Evolutionary conservation across 2,797 vertebrate species (phyloP).

Genomic region (Chaetophractus vellerosus): DNA sequence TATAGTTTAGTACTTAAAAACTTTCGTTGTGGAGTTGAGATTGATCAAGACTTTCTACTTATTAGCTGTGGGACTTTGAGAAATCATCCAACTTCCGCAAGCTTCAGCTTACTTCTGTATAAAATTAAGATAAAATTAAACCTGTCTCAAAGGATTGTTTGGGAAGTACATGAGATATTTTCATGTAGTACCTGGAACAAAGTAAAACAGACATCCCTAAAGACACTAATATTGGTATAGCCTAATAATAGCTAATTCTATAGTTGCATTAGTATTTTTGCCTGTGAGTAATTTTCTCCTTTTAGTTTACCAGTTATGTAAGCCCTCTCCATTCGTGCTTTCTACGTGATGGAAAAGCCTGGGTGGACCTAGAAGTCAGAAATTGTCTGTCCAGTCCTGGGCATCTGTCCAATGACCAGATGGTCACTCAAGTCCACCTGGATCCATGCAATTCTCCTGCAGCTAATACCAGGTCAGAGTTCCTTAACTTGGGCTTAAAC

Average conservation of each 20-base stretch:
- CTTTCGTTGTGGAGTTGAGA: not conserved
- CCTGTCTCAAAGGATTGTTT: not conserved
- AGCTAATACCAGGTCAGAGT: not conserved
- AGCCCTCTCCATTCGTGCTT: not conserved
- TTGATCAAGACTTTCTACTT: not conserved
- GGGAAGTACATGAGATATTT: not conserved
- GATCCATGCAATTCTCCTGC: not conserved
- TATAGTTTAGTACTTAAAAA: slow-evolving; percentile 2
- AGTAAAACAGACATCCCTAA: not conserved
- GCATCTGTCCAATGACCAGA: slow-evolving; percentile 74
- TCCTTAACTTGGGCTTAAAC: not conserved
- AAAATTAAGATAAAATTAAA: not conserved
- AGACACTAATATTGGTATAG: not conserved
- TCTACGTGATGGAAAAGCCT: not conserved
- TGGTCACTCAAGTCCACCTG: slow-evolving; percentile 65
- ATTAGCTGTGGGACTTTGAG: not conserved
- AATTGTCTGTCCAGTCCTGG: slow-evolving; percentile 22
- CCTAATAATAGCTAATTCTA: not conserved
- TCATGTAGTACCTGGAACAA: not conserved
- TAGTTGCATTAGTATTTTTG: not conserved
- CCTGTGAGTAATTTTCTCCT: not conserved
- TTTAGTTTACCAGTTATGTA: slow-evolving; percentile 42
- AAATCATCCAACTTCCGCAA: not conserved
- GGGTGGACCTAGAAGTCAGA: not conserved
- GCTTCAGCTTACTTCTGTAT: not conserved